A percentile compares a stretch with the other conserved stretches of the same genome.
These are phyloP conservation scores for Dunckerocampus dactyliophorus DNA, from an alignment of 2,113 vertebrate genomes.

Conservation along the genomic window DNA sequence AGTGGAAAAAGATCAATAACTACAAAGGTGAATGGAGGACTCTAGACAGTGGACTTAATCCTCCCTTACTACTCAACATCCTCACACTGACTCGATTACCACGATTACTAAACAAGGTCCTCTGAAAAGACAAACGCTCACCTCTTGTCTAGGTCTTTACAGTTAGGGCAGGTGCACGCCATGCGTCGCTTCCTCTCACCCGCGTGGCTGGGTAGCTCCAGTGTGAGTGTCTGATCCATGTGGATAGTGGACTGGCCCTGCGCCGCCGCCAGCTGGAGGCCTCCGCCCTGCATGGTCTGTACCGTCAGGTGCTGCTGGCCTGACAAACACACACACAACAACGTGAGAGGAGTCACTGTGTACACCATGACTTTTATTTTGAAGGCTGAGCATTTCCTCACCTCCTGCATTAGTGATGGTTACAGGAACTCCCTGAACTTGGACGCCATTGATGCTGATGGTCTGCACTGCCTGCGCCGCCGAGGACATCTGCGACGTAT, in stretches of 20 bases:
- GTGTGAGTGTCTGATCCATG: slow-evolving; percentile 86
- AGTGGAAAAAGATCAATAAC: too few relatives aligned
- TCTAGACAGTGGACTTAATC: too few relatives aligned
- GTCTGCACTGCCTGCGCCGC: slow-evolving; percentile 90
- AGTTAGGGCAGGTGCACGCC: slow-evolving; percentile 98
- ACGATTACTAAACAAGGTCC: too few relatives aligned
- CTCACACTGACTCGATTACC: too few relatives aligned
- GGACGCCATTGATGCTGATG: slow-evolving; percentile 95
- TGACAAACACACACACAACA: slow-evolving; percentile 44
- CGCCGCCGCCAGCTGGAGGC: slow-evolving; percentile 83
- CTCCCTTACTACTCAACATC: too few relatives aligned
- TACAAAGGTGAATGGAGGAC: too few relatives aligned
- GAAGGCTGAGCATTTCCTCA: slow-evolving; percentile 46
- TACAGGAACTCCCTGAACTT: slow-evolving; percentile 92
- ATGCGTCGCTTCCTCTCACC: slow-evolving; percentile 91
- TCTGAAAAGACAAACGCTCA: slow-evolving; percentile 25
- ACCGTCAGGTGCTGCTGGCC: slow-evolving; percentile 95
- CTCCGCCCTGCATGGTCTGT: slow-evolving; percentile 86
- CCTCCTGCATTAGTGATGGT: slow-evolving; percentile 93
- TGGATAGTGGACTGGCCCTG: slow-evolving; percentile 83
- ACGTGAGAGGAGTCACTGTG: not conserved
- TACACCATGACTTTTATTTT: not conserved
- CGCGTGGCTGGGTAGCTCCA: slow-evolving; percentile 80
- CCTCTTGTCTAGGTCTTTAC: slow-evolving; percentile 95
- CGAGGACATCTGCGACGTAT: slow-evolving; percentile 80